Evolutionary conservation across 2,797 vertebrate genomes (phyloP).

Genomic region (Crocodylus rhombifer): DNA sequence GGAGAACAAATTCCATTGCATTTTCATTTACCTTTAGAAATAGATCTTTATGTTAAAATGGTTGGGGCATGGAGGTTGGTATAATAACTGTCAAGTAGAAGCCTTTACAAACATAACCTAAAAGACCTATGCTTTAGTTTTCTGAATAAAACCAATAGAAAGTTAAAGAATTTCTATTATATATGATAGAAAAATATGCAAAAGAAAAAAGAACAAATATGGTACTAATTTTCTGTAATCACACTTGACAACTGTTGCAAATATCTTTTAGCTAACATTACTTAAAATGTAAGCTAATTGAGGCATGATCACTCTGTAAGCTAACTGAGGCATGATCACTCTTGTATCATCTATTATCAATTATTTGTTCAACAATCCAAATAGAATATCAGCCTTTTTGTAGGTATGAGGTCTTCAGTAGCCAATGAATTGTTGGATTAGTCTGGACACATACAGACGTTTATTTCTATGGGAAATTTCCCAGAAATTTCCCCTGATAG

Average conservation of each 20-base stretch:
- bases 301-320: neutral
- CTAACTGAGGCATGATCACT: neutral
- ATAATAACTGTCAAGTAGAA: neutral
- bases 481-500: neutral
- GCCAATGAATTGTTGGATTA: neutral
- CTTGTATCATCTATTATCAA: neutral
- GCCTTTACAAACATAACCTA: neutral
- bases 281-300: constrained; percentile 20
- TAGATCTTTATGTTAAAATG: neutral
- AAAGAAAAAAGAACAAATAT: neutral
- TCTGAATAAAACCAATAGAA: neutral
- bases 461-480: neutral
- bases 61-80: neutral
- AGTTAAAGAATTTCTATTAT: neutral
- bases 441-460: neutral
- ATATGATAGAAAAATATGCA: neutral
- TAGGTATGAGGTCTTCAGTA: neutral
- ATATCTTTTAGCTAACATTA: neutral
- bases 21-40: neutral
- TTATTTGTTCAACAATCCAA: constrained; percentile 4
- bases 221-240: neutral
- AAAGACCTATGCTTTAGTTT: neutral
- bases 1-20: neutral
- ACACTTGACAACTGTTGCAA: neutral
- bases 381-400: neutral